Conservation (phyloP, 2,113 vertebrate genomes). For the Hippocampus zosterae region DNA sequence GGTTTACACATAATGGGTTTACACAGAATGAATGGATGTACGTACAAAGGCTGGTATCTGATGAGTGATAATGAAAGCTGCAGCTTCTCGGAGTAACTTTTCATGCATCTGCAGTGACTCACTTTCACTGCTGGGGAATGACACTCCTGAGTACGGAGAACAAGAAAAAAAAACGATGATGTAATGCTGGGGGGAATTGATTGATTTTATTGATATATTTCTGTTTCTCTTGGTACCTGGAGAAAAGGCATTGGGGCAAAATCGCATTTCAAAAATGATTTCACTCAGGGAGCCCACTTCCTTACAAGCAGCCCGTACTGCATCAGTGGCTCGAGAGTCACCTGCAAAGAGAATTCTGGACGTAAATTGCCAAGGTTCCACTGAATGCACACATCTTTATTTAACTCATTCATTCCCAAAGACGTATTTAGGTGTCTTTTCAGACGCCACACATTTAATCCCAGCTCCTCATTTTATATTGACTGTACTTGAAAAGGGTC, state of each 20-base stretch:
- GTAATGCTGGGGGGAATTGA: not conserved
- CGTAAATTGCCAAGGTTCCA: not conserved
- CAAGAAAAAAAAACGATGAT: conserved; percentile 1
- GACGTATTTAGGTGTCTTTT: too few species aligned
- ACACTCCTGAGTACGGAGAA: conserved; percentile 59
- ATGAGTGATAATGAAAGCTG: conserved; percentile 67
- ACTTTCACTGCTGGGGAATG: conserved; percentile 64
- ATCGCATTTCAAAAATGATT: conserved; percentile 80
- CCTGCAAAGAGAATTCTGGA: conserved; percentile 37
- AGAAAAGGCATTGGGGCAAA: conserved; percentile 72
- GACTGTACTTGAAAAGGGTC: too few species aligned
- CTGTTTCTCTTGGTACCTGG: conserved; percentile 59
- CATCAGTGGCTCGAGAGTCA: conserved; percentile 58
- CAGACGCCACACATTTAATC: too few species aligned
- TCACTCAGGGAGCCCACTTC: conserved; percentile 75
- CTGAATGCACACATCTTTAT: too few species aligned
- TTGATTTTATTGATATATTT: not conserved
- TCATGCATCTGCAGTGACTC: conserved; percentile 61
- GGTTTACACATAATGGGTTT: not conserved
- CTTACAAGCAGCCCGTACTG: conserved; percentile 69
- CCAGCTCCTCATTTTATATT: too few species aligned
- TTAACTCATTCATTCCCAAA: too few species aligned
- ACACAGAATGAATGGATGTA: conserved; percentile 4
- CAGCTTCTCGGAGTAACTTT: conserved; percentile 72
- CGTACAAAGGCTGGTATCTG: conserved; percentile 79